Evolutionary conservation across 2,113 vertebrate genomes (phyloP).

Genomic region (Catharus fuscescens): DNA sequence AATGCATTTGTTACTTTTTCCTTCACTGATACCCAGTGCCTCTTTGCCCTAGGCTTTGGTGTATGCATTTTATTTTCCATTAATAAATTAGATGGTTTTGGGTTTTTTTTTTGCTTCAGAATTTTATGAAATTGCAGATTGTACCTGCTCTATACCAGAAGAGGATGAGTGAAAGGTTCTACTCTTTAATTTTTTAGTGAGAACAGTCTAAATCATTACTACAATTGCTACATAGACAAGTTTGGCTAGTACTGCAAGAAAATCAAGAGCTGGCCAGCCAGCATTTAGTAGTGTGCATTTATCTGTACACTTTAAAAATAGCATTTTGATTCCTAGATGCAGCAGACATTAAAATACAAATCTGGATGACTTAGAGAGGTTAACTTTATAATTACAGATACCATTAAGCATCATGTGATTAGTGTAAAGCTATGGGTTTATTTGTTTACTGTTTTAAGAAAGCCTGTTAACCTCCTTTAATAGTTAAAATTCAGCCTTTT

Average conservation of each 20-base stretch:
- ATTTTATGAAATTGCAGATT: background rate
- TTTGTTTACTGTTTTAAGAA: background rate
- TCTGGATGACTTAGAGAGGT: background rate
- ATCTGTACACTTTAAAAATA: background rate
- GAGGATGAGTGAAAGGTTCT: background rate
- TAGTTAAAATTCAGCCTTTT: background rate
- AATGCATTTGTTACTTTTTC: background rate
- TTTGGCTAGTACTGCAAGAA: constrained; percentile 38
- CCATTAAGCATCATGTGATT: background rate
- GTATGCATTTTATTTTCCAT: background rate
- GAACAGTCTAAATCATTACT: background rate
- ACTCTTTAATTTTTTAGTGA: background rate
- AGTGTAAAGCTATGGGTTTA: background rate
- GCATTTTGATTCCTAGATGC: background rate
- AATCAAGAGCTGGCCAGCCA: background rate
- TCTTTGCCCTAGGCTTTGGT: background rate
- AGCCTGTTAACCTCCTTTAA: background rate
- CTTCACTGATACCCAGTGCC: background rate
- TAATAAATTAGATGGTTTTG: background rate
- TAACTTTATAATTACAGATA: background rate
- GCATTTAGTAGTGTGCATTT: background rate
- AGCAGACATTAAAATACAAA: background rate
- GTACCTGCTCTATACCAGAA: background rate
- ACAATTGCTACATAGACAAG: background rate
- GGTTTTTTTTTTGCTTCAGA: background rate